Evolutionary conservation across 1,140 invertebrate species (phyloP).

Genomic region (Philopotamus ludificatus): DNA sequence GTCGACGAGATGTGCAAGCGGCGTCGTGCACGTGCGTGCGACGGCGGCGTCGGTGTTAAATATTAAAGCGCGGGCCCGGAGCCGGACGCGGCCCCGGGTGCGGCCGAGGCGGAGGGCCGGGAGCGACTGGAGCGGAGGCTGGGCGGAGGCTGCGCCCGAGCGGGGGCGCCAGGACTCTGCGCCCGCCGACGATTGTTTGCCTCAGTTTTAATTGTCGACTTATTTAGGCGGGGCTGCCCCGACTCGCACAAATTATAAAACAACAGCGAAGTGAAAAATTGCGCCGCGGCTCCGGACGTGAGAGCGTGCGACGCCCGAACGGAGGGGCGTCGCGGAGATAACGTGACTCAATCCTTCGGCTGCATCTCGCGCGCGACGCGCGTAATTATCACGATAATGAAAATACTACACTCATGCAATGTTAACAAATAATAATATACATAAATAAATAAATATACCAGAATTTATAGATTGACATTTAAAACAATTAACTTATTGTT

Average conservation of each 20-base stretch:
- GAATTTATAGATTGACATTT: too few relatives aligned
- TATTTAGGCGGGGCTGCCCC: not conserved
- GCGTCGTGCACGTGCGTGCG: not conserved
- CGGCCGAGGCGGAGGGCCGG: constrained; percentile 26
- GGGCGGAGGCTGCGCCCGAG: constrained; percentile 7
- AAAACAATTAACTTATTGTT: too few relatives aligned
- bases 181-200: constrained; percentile 30
- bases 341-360: too few relatives aligned
- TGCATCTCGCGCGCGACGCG: too few relatives aligned
- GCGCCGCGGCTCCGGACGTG: not conserved
- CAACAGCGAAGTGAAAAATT: not conserved
- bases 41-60: not conserved
- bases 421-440: too few relatives aligned
- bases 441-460: too few relatives aligned
- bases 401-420: too few relatives aligned
- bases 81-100: not conserved
- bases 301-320: too few relatives aligned
- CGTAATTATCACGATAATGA: too few relatives aligned
- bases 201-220: constrained; percentile 30
- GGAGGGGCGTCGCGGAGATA: too few relatives aligned
- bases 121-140: constrained; percentile 30
- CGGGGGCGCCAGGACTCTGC: constrained; percentile 10
- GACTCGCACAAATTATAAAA: not conserved
- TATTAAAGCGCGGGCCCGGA: not conserved
- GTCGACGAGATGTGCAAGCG: too few relatives aligned